These are phyloP conservation scores for Hydroisotoma schaefferi DNA, from an alignment of 2,888 invertebrate genomes.

Conservation along the genomic window DNA sequence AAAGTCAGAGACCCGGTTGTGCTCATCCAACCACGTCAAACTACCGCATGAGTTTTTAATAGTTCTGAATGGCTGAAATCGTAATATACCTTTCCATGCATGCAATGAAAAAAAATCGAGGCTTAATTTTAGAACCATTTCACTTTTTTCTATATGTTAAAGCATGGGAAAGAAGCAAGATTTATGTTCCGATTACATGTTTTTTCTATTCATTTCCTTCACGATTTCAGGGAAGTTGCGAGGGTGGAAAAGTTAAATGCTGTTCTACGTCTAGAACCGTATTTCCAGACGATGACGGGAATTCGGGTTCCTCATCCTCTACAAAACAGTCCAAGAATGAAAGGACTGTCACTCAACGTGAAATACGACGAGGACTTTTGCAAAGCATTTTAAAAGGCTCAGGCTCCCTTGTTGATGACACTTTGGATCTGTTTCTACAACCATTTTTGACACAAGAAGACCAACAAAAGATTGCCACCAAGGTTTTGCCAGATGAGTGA, in stretches of 20 bases:
- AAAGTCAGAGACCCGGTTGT: too few species aligned
- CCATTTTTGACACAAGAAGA: slow-evolving; percentile 45
- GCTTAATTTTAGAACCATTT: too few species aligned
- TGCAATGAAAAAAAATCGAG: too few species aligned
- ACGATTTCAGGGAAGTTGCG: slow-evolving; percentile 45
- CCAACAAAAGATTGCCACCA: slow-evolving; percentile 40
- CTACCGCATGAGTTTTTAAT: too few species aligned
- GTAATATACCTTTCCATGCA: too few species aligned
- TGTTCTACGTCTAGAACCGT: slow-evolving; percentile 32
- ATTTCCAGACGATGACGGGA: slow-evolving; percentile 1
- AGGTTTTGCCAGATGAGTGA: slow-evolving; percentile 20
- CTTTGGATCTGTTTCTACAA: slow-evolving; percentile 44
- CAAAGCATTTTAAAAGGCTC: slow-evolving; percentile 43
- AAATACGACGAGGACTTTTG: slow-evolving; percentile 39
- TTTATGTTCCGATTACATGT: too few species aligned
- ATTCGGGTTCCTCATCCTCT: background rate
- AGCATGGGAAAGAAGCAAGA: too few species aligned
- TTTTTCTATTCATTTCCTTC: too few species aligned
- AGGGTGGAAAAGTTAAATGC: slow-evolving; percentile 38
- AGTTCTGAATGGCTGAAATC: too few species aligned
- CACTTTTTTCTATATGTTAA: too few species aligned
- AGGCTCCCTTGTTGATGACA: slow-evolving; percentile 43
- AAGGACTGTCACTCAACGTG: slow-evolving; percentile 25
- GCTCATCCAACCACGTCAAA: too few species aligned
- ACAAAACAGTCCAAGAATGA: slow-evolving; percentile 18